Evolutionary conservation across 1,140 invertebrate species (phyloP), one percentile per base, ranked within the genome.

Genomic region (Camponotus floridanus): DNA sequence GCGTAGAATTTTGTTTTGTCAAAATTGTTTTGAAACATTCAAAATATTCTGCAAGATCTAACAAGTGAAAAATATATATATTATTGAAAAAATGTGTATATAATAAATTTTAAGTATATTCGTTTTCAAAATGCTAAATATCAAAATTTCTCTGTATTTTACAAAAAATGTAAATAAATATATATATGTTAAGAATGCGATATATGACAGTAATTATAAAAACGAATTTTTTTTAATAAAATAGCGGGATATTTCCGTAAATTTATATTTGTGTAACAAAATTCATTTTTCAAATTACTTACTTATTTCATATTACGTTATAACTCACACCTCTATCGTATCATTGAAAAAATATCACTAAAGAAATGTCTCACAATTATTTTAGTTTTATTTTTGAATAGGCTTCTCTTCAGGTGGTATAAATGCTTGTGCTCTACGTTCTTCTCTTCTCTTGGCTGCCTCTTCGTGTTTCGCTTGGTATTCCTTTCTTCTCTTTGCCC

Each of bases 371-470:
- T 94, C 91, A 91, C 86, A 51, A 4, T 51, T 51, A 6, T 88
- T 91, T 92, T 93, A 31, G 90, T 91, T 73, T 88, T 88, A 51
- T 86, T 87, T 21, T 89, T 86, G 48, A 62, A 88, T 74, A 0
- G 86, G 80, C 68, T 95, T 95, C 92, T 99, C 98, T 91, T 97
- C 95, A 0, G 98, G 98, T 39, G 98, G 97, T 83, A 98, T 95
- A 95, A 98, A 99, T 65, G 97, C 97, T 93, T 98, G 96, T 65
- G 97, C 96, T 91, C 98, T 96, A 85, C 97, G 96, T 91, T 98
- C 97, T 92, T 98, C 96, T 91, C 97, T 96, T 84, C 96, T 96
- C 91, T 97, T 97, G 55, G 96, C 96, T 5, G 96, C 96, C 94
- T 97, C 96, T 87, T 96, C 94, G 92, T 97, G 96, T 93, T 97